These are phyloP conservation scores for Azorinus chamasolen DNA, from an alignment of 2,888 invertebrate genomes.

Conservation along the genomic window DNA sequence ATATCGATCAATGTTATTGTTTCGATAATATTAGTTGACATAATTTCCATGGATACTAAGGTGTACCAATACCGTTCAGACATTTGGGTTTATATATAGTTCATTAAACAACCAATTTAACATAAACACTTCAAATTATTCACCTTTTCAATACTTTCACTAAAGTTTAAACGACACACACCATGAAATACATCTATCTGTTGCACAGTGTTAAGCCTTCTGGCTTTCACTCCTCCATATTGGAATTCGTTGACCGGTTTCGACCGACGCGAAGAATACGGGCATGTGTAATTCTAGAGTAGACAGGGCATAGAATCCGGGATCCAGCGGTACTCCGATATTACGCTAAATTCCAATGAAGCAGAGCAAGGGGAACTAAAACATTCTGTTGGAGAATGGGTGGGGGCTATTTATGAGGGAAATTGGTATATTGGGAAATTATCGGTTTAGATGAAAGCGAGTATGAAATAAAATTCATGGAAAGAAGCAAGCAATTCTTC, in stretches of 20 bases:
- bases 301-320: too few relatives aligned
- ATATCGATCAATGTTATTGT: too few relatives aligned
- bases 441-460: slow-evolving; percentile 23
- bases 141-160: too few relatives aligned
- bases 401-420: slow-evolving; percentile 19
- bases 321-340: too few relatives aligned
- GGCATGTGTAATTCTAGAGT: background rate
- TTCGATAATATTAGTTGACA: slow-evolving; percentile 55
- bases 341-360: slow-evolving; percentile 1
- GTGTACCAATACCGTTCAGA: too few relatives aligned
- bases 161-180: too few relatives aligned
- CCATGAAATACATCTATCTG: too few relatives aligned
- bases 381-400: slow-evolving; percentile 11
- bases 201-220: too few relatives aligned
- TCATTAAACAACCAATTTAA: too few relatives aligned
- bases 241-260: slow-evolving; percentile 50
- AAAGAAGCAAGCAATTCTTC: slow-evolving; percentile 2
- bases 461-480: slow-evolving; percentile 27
- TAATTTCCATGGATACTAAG: slow-evolving; percentile 71
- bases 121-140: too few relatives aligned
- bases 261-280: background rate
- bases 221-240: slow-evolving; percentile 41
- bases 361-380: slow-evolving; percentile 1
- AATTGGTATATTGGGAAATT: slow-evolving; percentile 23
- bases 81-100: too few relatives aligned